Evolutionary conservation across 92 coral and sea anemone species (phyloP).

Genomic region (Epizoanthus scotinus): DNA sequence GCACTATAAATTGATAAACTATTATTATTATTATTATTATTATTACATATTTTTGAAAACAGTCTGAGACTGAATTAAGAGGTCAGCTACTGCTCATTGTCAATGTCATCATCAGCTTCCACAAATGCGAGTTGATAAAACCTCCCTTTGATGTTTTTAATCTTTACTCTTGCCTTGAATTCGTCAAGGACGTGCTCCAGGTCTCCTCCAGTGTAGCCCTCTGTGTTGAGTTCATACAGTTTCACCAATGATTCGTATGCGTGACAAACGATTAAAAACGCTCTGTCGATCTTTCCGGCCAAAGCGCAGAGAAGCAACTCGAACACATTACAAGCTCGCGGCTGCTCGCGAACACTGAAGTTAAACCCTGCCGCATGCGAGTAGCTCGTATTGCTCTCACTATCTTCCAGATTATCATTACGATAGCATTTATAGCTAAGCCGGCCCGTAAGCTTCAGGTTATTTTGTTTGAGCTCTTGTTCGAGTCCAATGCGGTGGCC

Average conservation of each 20-base stretch:
- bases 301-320: constrained; percentile 25
- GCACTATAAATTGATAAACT: no score
- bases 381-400: background rate
- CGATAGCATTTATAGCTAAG: constrained; percentile 30
- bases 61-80: no score
- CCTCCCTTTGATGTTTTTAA: constrained; percentile 25
- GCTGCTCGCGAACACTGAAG: constrained; percentile 38
- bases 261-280: constrained; percentile 9
- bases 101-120: constrained; percentile 26
- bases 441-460: constrained; percentile 3
- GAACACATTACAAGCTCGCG: constrained; percentile 37
- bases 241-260: constrained; percentile 17
- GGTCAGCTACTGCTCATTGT: background rate
- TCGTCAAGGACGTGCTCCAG: background rate
- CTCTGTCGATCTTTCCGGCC: constrained; percentile 18
- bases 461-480: constrained; percentile 17
- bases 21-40: no score
- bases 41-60: no score
- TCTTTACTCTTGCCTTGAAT: constrained; percentile 23
- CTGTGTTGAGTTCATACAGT: constrained; percentile 20
- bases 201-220: constrained; percentile 11
- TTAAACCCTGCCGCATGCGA: constrained; percentile 30
- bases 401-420: background rate
- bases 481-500: constrained; percentile 32
- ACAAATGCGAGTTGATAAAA: constrained; percentile 41